A percentile compares a stretch with the other conserved stretches of the same genome.
Evolutionary conservation across 2,113 vertebrate genomes (phyloP).

Genomic region (Cebus imitator): DNA sequence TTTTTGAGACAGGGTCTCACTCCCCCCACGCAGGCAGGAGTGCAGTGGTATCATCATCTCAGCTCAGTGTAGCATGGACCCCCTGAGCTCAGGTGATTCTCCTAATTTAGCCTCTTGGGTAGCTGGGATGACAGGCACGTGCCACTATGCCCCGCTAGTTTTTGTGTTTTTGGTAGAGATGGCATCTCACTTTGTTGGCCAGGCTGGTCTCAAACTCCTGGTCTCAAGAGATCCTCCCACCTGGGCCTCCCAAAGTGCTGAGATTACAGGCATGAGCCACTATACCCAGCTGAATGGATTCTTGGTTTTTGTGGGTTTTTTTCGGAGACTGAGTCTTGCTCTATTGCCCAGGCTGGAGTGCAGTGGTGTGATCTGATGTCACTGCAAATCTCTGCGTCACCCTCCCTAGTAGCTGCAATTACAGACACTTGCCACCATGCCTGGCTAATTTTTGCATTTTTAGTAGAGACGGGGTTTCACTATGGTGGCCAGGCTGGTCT

Average conservation of each 20-base stretch:
- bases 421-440: rapidly evolving
- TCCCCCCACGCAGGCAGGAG: too few relatives aligned
- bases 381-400: not conserved
- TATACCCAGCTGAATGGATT: not conserved
- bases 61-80: not conserved
- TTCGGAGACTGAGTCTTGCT: not conserved
- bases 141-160: not conserved
- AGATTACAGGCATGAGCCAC: not conserved
- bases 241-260: not conserved
- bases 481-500: not conserved
- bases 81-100: not conserved
- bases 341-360: not conserved
- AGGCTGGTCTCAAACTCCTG: not conserved
- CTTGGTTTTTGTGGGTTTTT: not conserved
- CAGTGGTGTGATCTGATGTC: not conserved
- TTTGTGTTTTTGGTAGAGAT: not conserved
- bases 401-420: not conserved
- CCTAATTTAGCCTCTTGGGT: not conserved
- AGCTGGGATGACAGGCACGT: not conserved
- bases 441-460: not conserved
- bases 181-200: not conserved
- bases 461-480: not conserved
- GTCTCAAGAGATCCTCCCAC: not conserved
- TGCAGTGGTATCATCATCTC: not conserved
- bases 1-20: not conserved